These are phyloP conservation scores for Catalaphyllia jardinei DNA, from an alignment of 64 coral and sea anemone genomes.

Conservation along the genomic window DNA sequence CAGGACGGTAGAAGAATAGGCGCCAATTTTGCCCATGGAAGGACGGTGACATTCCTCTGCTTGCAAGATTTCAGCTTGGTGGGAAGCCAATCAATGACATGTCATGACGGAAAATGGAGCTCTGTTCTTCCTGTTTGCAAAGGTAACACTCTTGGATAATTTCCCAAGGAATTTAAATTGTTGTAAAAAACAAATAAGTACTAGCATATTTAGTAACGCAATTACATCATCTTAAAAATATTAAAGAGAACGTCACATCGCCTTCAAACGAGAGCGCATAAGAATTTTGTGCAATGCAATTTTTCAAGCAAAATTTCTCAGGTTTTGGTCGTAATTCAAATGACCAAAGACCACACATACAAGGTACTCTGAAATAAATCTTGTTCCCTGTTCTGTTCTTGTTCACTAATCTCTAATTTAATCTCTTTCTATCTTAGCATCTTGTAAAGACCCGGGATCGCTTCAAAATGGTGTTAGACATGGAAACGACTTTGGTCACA, in stretches of 20 bases:
- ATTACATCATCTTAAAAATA: too few relatives aligned
- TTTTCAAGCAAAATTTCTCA: too few relatives aligned
- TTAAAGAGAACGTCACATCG: too few relatives aligned
- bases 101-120: slow-evolving; percentile 55
- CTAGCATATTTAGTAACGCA: too few relatives aligned
- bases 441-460: slow-evolving; percentile 40
- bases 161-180: too few relatives aligned
- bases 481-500: slow-evolving; percentile 16
- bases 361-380: not conserved
- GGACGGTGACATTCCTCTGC: slow-evolving; percentile 33
- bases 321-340: too few relatives aligned
- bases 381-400: not conserved
- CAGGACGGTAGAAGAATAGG: slow-evolving; percentile 27
- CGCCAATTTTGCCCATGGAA: slow-evolving; percentile 26
- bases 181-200: too few relatives aligned
- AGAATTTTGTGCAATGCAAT: too few relatives aligned
- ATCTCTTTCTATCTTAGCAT: slow-evolving; percentile 23
- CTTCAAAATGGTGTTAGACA: slow-evolving; percentile 21
- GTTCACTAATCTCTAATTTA: not conserved
- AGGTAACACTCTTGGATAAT: not conserved
- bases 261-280: too few relatives aligned
- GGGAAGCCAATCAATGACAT: slow-evolving; percentile 39
- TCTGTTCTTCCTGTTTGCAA: slow-evolving; percentile 41
- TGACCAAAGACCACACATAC: too few relatives aligned
- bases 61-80: slow-evolving; percentile 1